Conservation (phyloP, 2,797 vertebrate genomes). For the Sebastes iracundus region DNA sequence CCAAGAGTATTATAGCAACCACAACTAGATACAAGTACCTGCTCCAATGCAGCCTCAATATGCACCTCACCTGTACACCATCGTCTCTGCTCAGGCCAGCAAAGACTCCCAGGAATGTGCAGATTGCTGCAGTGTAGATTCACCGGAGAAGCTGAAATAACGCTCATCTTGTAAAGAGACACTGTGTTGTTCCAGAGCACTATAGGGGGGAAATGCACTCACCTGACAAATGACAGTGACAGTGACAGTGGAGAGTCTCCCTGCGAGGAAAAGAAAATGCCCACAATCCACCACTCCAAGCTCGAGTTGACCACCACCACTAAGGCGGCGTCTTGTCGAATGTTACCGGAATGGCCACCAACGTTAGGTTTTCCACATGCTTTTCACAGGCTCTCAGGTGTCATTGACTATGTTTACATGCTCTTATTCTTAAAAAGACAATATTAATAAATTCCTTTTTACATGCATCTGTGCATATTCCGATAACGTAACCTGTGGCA, state of each 20-base stretch:
- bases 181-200: not conserved
- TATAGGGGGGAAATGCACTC: not conserved
- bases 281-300: not conserved
- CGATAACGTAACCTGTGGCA: no score
- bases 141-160: not conserved
- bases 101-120: constrained; percentile 8
- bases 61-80: rapidly evolving
- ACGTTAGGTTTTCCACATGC: not conserved
- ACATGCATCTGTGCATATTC: no score
- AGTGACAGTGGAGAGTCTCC: not conserved
- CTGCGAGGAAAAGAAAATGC: not conserved
- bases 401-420: no score
- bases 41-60: not conserved
- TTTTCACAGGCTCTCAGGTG: not conserved
- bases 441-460: no score
- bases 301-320: not conserved
- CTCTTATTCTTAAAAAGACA: no score
- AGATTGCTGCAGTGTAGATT: not conserved
- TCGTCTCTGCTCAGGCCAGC: rapidly evolving
- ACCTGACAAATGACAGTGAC: not conserved
- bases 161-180: not conserved
- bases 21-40: not conserved
- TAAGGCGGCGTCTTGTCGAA: not conserved
- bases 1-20: not conserved
- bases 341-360: not conserved